A percentile compares a stretch with the other conserved stretches of the same genome.
phyloP scores from a whole-genome alignment of 2,797 vertebrate genomes.

The Brachymystax lenok region DNA sequence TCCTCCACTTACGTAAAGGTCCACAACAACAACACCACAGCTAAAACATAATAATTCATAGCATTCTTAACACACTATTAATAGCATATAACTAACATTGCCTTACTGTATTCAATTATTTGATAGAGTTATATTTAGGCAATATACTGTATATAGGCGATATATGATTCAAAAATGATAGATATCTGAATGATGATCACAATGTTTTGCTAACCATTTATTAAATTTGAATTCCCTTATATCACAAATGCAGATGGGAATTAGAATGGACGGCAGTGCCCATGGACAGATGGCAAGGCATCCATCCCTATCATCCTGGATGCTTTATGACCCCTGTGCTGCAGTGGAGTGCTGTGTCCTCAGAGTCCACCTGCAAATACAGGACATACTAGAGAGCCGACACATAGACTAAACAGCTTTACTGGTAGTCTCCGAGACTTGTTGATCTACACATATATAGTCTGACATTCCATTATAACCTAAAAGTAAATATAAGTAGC shows the following conservation, averaged over 20 bases:
- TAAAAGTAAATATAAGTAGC: background rate
- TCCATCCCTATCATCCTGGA: conserved; percentile 57
- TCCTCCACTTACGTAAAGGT: background rate
- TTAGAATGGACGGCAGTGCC: conserved; percentile 19
- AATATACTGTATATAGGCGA: background rate
- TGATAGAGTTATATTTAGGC: background rate
- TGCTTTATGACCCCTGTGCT: conserved; percentile 48
- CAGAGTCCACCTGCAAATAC: conserved; percentile 20
- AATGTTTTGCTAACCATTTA: background rate
- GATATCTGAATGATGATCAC: background rate
- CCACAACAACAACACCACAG: background rate
- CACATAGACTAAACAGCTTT: background rate
- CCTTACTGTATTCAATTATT: too few relatives aligned
- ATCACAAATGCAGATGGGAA: background rate
- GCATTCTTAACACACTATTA: background rate
- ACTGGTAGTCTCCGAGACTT: background rate
- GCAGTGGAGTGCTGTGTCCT: background rate
- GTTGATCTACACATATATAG: background rate
- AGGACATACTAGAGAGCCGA: background rate
- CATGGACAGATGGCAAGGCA: conserved; percentile 55
- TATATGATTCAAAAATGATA: background rate
- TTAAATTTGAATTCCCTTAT: background rate
- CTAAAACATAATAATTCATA: background rate
- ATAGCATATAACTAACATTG: background rate
- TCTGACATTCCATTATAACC: background rate